A percentile compares a stretch with the other conserved stretches of the same genome.
Conservation (phyloP, 2,113 vertebrate species). For the Pelvicachromis taeniatus region DNA sequence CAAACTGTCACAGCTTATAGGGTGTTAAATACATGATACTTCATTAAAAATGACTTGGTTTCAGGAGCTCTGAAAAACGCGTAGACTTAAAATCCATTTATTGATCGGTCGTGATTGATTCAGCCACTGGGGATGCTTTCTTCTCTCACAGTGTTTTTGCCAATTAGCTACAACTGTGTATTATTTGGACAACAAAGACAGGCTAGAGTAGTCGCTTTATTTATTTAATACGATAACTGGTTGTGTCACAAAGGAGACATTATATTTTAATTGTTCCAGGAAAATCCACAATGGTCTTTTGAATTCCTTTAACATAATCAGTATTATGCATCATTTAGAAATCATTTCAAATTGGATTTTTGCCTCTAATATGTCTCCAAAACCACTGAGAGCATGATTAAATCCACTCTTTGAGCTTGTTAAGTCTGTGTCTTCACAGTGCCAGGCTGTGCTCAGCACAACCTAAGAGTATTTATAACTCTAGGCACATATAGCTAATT, state of each 20-base stretch:
- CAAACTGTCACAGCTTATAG: neutral
- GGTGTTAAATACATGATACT: neutral
- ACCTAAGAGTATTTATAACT: neutral
- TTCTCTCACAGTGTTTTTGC: neutral
- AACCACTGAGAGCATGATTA: neutral
- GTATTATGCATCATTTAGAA: neutral
- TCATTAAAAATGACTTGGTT: neutral
- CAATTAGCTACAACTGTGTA: neutral
- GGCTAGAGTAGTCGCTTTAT: neutral
- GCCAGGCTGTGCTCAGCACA: neutral
- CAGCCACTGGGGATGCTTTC: neutral
- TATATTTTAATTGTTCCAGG: neutral
- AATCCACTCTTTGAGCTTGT: neutral
- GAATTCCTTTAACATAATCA: neutral
- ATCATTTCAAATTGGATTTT: neutral
- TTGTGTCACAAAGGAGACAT: neutral
- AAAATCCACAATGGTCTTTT: neutral
- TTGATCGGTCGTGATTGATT: neutral
- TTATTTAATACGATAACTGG: neutral
- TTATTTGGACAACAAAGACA: neutral
- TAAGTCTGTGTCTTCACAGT: neutral
- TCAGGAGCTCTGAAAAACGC: neutral
- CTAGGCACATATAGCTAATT: neutral
- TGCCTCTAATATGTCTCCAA: neutral
- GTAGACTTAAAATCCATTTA: neutral